Base-by-base conservation (phyloP, 2,797 vertebrate species). In the Pseudomugil tenellus region DNA sequence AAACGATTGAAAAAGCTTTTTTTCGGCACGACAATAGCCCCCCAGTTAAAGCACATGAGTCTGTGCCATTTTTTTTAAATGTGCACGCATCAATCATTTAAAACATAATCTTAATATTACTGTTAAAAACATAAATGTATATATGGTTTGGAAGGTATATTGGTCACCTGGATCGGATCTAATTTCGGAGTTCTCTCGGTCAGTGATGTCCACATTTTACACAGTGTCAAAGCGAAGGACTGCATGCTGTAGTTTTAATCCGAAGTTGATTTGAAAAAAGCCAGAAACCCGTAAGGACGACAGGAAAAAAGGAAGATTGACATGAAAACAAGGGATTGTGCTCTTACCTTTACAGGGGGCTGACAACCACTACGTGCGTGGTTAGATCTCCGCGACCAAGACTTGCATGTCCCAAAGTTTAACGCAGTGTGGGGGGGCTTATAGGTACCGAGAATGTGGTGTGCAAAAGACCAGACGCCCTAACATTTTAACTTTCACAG, bases 401-500 rank as follows among this genome's bases (percentile, higher is more conserved):
- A 95, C 95, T 96, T 93, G 96, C 96, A 98, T 97, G 94, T 95
- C 96, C 95, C 95, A 97, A 98, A 98, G 95, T 98, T 92, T 97
- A 96, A 94, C 94, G 94, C 94, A 88, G 86, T 87, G 87, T 89
- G 89, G 80, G 88, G 89, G 86, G 89, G 87, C 82, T 89, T 84
- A 85, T 77, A 81, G 94, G 93, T 90, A 95, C 80, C 76, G 88
- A 86, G 74, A 91, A 90, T 92, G 91, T 92, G 91, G 87, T 90
- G 94, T 90, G 91, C 80, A 67, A 81, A 84, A 94, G 91, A 93
- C 90, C 93, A 91, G 91, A 88, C 93, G 94, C 93, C 94, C 94
- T 93, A 92, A 93, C 91, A 94, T 94, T 94, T 90, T 92, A 95
- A 96, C 95, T 96, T 97, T 95, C 92, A 92, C 92, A 92, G 93